Conservation (phyloP, 2,888 invertebrate species). For the Drosophila anomelani region DNA sequence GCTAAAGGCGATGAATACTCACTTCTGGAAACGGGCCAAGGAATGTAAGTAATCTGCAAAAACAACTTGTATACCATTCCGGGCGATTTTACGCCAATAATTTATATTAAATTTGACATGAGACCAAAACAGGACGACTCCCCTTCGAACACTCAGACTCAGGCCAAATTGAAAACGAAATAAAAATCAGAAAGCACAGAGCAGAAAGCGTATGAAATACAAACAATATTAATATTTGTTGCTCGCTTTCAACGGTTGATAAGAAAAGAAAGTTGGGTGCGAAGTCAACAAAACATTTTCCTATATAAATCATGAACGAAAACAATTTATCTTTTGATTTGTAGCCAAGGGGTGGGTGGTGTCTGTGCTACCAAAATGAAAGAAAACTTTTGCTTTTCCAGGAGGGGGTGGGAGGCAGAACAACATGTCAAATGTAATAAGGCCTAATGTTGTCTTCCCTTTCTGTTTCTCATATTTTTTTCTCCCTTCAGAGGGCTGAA, state of each 20-base stretch:
- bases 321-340: conserved; percentile 80
- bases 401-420: conserved; percentile 23
- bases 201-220: conserved; percentile 53
- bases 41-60: conserved; percentile 39
- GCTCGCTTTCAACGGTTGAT: conserved; percentile 61
- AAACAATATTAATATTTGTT: conserved; percentile 75
- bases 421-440: conserved; percentile 78
- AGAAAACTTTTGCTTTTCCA: conserved; percentile 43
- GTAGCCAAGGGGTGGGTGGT: conserved; percentile 63
- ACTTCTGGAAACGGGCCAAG: conserved; percentile 27
- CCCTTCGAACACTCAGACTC: conserved; percentile 12
- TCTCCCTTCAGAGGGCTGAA: conserved; percentile 14
- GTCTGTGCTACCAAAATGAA: conserved; percentile 19
- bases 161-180: conserved; percentile 59
- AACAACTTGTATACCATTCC: conserved; percentile 5
- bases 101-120: conserved; percentile 65
- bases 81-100: conserved; percentile 38
- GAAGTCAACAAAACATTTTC: conserved; percentile 57
- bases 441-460: conserved; percentile 45
- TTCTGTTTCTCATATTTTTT: conserved; percentile 2
- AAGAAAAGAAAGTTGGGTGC: conserved; percentile 41
- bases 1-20: conserved; percentile 29
- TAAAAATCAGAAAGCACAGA: conserved; percentile 49
- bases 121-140: conserved; percentile 12
- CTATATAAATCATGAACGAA: conserved; percentile 78